Base-by-base conservation (phyloP, 2,113 vertebrate genomes). In the Fukomys damarensis region DNA sequence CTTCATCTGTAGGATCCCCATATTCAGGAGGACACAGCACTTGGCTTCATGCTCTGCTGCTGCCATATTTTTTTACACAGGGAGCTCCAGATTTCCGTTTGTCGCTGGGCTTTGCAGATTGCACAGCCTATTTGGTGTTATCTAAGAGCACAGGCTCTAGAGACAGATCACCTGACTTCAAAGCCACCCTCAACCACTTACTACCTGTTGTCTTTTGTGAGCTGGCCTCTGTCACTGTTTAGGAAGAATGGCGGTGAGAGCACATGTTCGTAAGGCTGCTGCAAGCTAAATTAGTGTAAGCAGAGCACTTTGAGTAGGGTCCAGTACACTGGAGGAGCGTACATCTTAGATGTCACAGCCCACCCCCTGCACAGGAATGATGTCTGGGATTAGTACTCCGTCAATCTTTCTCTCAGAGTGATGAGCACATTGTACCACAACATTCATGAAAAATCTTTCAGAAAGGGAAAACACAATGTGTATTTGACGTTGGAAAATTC, bases 1-100 rank as follows among this genome's bases (percentile, higher is more conserved):
- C 35, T 58, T 28, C 2, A 0, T 41, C 12, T 19, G 0, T 8
- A 26, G 56, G 77, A 32, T 72, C 2, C 49, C 24, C 1, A 30
- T 22, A 41, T 17, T 32, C 41, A 72, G 22, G 7, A 72, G 22
- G 7, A 7, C 10, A n/a, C 12, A 8, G n/a, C 2, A 20, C 3
- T 28, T 49, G 41, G 2, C 35, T 70, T 70, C 17, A 5, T 70
- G 35, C 65, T 68, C 65, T 68, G n/a, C 66, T 70, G 7, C 38
- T 20, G 10, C 8, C 20, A 70, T 74, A 24, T 43, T 54, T n/a
- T 59, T 49, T 5, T 6, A 49, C 5, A 49, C 46, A 49, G 56
- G 30, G 4, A 4, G 46, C 17, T 49, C 20, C 12, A 59, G 56
- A 80, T 54, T 80, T 79, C 70, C 38, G 12, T 49, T 91, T 68